Evolutionary conservation across 2,888 invertebrate species (phyloP), one percentile per base, ranked within the genome.

Genomic region (Ferdinandea cuprea): DNA sequence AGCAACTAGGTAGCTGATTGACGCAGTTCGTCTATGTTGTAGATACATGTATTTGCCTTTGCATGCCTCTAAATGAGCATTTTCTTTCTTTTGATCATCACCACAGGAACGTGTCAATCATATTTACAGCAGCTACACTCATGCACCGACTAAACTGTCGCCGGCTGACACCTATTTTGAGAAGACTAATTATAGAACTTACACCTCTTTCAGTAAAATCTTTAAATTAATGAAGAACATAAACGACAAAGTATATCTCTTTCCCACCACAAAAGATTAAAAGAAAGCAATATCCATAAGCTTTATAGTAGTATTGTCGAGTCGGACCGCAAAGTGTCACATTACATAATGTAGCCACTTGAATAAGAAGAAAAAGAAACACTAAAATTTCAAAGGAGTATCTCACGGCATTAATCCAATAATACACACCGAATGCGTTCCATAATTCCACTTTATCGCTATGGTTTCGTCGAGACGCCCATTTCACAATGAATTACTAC

Each of bases 111-210:
- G 21, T 58, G 76, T 72, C 65, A 81, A 66, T 81, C 81, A 81
- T 30, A 71, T 52, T 76, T 71, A 59, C 58, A 59, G 13, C 63
- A 65, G 13, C 58, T 58, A 25, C 65, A 52, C 63, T 42, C 69
- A 69, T 50, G 32, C 42, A 61, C 61, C 61, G 40, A 3, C 40
- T 40, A 40, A 40, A 42, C 48, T 63, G 54, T 65, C 68, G 42
- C 42, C 52, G 25, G 35, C 30, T 58, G 63, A 40, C 71, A 54
- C 71, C 77, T 68, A 72, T 68, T 68, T 72, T 37, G 19, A 73
- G 52, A 63, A 35, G 68, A 72, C 83, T 83, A 83, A 83, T 83
- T 83, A 83, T 83, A 83, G 83, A 83, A 78, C 63, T 77, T 52
- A 83, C 83, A 83, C 83, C 83, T 73, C 50, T 19, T 28, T 15